These are phyloP conservation scores for Drosophila affinis DNA, from an alignment of 2,888 invertebrate species.

Conservation along the genomic window DNA sequence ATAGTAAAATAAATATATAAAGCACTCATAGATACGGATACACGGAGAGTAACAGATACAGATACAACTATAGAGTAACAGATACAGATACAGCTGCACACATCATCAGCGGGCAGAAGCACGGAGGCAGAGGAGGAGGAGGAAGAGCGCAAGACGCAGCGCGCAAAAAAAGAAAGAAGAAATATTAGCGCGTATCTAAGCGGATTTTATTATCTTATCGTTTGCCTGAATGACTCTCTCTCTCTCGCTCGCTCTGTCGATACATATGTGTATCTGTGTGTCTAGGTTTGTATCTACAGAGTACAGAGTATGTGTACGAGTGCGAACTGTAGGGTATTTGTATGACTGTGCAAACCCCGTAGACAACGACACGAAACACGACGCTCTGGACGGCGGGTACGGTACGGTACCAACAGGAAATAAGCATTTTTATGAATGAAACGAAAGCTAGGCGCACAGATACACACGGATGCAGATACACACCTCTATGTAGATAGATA, in stretches of 20 bases:
- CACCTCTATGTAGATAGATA: constrained; percentile 13
- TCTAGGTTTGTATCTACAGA: constrained; percentile 21
- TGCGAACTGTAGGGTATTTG: constrained; percentile 44
- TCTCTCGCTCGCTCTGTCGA: not conserved
- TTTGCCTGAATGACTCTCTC: constrained; percentile 65
- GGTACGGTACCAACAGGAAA: constrained; percentile 70
- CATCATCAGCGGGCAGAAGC: not conserved
- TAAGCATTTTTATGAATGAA: constrained; percentile 80
- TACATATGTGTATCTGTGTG: constrained; percentile 25
- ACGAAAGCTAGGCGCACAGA: constrained; percentile 60
- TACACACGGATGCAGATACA: constrained; percentile 29
- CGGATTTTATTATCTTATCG: constrained; percentile 79
- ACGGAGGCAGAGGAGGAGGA: constrained; percentile 7
- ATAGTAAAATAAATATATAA: constrained; percentile 67
- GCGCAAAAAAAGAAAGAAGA: constrained; percentile 28
- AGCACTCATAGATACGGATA: constrained; percentile 33
- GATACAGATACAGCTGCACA: not conserved
- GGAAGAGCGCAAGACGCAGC: constrained; percentile 23
- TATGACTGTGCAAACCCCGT: constrained; percentile 67
- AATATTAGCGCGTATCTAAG: constrained; percentile 74
- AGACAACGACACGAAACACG: constrained; percentile 25
- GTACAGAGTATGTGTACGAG: constrained; percentile 57
- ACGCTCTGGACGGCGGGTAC: constrained; percentile 23
- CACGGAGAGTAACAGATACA: constrained; percentile 13
- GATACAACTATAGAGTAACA: constrained; percentile 3